A percentile compares a stretch with the other conserved stretches of the same genome.
phyloP scores from a whole-genome alignment of 1,140 invertebrate species.

The Brachystomella parvula region DNA sequence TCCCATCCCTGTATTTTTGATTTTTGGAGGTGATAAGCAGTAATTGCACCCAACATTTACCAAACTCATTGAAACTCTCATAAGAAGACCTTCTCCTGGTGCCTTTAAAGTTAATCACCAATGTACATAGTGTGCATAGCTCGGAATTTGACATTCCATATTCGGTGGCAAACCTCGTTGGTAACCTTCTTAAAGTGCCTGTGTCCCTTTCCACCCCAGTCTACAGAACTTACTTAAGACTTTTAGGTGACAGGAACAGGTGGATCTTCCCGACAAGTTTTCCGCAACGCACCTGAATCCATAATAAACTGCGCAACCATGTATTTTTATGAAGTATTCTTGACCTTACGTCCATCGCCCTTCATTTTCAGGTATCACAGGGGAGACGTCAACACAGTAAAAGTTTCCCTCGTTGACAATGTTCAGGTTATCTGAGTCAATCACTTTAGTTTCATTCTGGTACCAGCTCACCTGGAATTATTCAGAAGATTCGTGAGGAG shows the following conservation, averaged over 20 bases:
- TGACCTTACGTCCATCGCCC: slow-evolving; percentile 28
- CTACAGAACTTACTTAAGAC: slow-evolving; percentile 62
- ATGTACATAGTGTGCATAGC: slow-evolving; percentile 12
- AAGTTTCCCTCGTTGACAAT: slow-evolving; percentile 18
- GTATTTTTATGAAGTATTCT: not conserved
- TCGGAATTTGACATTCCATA: not conserved
- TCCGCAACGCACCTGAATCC: slow-evolving; percentile 56
- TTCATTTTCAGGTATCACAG: slow-evolving; percentile 25
- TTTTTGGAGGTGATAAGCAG: too few species aligned
- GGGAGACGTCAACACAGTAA: slow-evolving; percentile 28
- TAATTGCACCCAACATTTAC: too few species aligned
- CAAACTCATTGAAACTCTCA: too few species aligned
- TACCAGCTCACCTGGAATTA: slow-evolving; percentile 14
- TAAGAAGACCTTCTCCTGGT: too few species aligned
- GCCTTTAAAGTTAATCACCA: too few species aligned
- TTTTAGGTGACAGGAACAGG: slow-evolving; percentile 63
- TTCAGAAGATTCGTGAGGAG: not conserved
- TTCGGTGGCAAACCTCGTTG: too few species aligned
- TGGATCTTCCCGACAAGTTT: slow-evolving; percentile 62
- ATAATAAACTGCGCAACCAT: not conserved
- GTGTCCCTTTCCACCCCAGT: too few species aligned
- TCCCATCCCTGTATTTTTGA: too few species aligned
- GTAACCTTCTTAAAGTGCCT: too few species aligned
- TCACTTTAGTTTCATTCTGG: slow-evolving; percentile 1
- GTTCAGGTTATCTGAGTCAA: not conserved